A percentile compares a stretch with the other conserved stretches of the same genome.
Evolutionary conservation across 2,797 vertebrate genomes (phyloP).

Genomic region (Brotula barbata): DNA sequence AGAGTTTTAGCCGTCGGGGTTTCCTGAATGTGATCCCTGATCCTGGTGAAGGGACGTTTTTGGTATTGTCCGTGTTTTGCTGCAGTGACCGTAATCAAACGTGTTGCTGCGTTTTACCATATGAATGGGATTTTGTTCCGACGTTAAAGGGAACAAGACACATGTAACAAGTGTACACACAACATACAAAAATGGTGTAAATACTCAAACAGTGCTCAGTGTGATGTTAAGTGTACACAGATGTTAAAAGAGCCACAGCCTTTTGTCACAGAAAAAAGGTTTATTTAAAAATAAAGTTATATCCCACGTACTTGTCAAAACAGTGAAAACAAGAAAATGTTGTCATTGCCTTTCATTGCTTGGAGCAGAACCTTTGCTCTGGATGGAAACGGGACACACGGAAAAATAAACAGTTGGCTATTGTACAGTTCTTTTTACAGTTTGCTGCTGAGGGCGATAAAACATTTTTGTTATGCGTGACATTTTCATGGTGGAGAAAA

Average conservation of each 20-base stretch:
- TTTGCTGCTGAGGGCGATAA: no score
- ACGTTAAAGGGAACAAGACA: no score
- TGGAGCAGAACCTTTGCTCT: slow-evolving; percentile 15
- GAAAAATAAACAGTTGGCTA: slow-evolving; percentile 16
- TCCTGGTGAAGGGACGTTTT: no score
- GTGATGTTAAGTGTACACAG: slow-evolving; percentile 59
- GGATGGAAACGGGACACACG: slow-evolving; percentile 2
- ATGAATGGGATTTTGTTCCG: no score
- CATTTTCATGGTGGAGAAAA: slow-evolving; percentile 30
- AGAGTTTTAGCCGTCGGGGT: slow-evolving; percentile 1
- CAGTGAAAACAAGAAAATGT: slow-evolving; percentile 75
- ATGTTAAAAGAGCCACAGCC: slow-evolving; percentile 58
- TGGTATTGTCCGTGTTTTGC: no score
- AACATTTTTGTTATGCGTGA: slow-evolving; percentile 4
- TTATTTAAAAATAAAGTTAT: slow-evolving; percentile 99
- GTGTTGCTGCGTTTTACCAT: not conserved
- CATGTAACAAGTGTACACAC: not conserved
- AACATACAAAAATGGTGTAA: slow-evolving; percentile 45
- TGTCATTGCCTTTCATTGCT: slow-evolving; percentile 24
- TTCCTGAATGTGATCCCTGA: not conserved
- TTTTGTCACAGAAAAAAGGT: slow-evolving; percentile 89
- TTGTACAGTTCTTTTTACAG: no score
- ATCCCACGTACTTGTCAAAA: slow-evolving; percentile 86
- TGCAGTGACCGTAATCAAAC: not conserved
- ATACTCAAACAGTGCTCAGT: slow-evolving; percentile 63